These are phyloP conservation scores for Nibea albiflora DNA, from an alignment of 2,113 vertebrate genomes.

Conservation along the genomic window DNA sequence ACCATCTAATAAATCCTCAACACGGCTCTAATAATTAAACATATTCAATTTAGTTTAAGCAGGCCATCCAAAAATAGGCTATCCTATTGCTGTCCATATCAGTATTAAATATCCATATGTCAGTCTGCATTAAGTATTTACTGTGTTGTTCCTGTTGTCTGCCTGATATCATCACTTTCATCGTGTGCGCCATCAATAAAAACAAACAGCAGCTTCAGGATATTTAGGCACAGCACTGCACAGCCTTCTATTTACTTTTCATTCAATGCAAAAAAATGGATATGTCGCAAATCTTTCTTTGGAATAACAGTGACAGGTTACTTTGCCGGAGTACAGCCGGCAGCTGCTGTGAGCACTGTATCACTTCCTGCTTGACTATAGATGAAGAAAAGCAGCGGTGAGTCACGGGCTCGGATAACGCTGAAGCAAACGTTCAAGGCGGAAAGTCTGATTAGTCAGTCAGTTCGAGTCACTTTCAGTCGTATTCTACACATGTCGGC, in stretches of 20 bases:
- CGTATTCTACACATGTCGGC: conserved; percentile 13
- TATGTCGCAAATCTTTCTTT: no score
- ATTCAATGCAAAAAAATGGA: conserved; percentile 2
- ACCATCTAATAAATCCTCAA: background rate
- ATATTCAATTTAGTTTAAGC: background rate
- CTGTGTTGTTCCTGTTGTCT: conserved; percentile 6
- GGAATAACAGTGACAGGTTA: conserved; percentile 25
- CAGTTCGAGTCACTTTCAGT: conserved; percentile 21
- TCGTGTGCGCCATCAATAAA: conserved; percentile 19
- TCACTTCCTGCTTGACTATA: conserved; percentile 10
- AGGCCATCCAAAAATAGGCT: background rate
- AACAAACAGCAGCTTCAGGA: conserved; percentile 45
- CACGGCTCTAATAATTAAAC: background rate
- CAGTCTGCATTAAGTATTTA: background rate
- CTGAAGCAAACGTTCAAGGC: conserved; percentile 26
- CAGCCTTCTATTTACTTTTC: conserved; percentile 32
- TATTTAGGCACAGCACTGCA: background rate
- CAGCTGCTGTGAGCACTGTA: conserved; percentile 40
- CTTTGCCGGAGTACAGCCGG: background rate
- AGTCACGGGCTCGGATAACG: conserved; percentile 44
- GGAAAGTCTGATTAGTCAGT: conserved; percentile 48
- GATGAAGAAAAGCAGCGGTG: conserved; percentile 17
- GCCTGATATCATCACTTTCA: conserved; percentile 2
- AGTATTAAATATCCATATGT: background rate
- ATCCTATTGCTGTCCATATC: background rate